Evolutionary conservation across 2,113 vertebrate genomes (phyloP).

Genomic region (Mormyrus iriodes): DNA sequence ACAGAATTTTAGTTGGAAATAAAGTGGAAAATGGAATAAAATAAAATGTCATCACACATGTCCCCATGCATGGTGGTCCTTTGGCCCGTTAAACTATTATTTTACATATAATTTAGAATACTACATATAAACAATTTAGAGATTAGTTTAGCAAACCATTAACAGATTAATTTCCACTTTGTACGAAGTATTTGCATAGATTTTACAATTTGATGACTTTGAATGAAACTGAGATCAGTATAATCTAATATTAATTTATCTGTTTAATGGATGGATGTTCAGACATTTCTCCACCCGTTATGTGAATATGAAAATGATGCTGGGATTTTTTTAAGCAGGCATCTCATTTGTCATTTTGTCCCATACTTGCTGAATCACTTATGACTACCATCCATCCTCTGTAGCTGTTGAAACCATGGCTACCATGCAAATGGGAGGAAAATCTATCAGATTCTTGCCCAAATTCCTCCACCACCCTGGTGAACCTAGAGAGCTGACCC

Average conservation of each 20-base stretch:
- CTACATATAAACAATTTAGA: background rate
- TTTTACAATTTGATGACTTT: background rate
- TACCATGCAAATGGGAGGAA: constrained; percentile 9
- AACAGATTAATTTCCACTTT: background rate
- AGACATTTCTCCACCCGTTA: background rate
- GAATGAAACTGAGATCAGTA: background rate
- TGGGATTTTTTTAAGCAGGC: background rate
- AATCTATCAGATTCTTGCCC: background rate
- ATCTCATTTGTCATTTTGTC: background rate
- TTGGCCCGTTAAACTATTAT: background rate
- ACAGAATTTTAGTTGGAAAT: background rate
- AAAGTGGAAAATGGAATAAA: background rate
- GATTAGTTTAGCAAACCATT: background rate
- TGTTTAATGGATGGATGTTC: background rate
- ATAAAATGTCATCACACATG: background rate
- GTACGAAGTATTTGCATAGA: background rate
- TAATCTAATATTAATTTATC: background rate
- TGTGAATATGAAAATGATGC: background rate
- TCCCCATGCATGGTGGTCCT: too few species aligned
- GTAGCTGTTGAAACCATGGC: constrained; percentile 25
- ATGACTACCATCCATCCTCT: background rate
- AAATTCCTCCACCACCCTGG: background rate
- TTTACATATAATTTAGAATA: background rate
- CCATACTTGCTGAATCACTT: background rate
- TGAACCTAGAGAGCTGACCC: background rate